Evolutionary conservation across 2,113 vertebrate genomes (phyloP).

Genomic region (Pagrus major): DNA sequence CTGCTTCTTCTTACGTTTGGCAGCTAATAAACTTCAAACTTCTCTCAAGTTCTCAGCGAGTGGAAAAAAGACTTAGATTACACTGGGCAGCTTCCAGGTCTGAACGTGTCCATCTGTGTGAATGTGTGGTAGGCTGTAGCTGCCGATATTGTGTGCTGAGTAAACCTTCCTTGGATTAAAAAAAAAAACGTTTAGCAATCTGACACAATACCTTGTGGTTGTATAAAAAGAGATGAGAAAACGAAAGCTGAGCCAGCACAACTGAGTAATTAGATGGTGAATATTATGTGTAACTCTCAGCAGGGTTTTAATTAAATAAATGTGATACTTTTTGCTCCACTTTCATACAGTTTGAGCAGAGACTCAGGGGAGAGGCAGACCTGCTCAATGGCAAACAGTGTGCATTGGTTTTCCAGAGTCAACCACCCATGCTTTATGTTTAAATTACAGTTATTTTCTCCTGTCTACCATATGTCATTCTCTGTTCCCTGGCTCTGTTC

Average conservation of each 20-base stretch:
- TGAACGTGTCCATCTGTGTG: conserved; percentile 41
- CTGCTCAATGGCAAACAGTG: not conserved
- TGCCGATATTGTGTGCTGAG: conserved; percentile 23
- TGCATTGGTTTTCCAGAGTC: not conserved
- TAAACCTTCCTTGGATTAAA: conserved; percentile 26
- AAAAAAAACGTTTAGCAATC: conserved; percentile 9
- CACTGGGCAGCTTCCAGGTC: conserved; percentile 17
- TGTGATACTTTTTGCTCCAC: not conserved
- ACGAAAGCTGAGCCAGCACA: not conserved
- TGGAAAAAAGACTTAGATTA: conserved; percentile 20
- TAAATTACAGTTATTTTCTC: conserved; percentile 29
- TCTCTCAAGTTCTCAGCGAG: not conserved
- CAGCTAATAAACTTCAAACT: not conserved
- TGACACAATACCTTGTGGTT: conserved; percentile 14
- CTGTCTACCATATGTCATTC: not conserved
- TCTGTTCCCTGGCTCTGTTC: not conserved
- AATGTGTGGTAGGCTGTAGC: conserved; percentile 8
- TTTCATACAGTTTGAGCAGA: not conserved
- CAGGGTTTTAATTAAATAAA: conserved; percentile 5
- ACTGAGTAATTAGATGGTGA: conserved; percentile 10
- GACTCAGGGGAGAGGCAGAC: not conserved
- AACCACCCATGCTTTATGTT: not conserved
- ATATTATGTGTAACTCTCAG: not conserved
- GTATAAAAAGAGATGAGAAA: conserved; percentile 8
- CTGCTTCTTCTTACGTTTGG: not conserved